Evolutionary conservation across 2,797 vertebrate genomes (phyloP).

Genomic region (Microhierax caerulescens): DNA sequence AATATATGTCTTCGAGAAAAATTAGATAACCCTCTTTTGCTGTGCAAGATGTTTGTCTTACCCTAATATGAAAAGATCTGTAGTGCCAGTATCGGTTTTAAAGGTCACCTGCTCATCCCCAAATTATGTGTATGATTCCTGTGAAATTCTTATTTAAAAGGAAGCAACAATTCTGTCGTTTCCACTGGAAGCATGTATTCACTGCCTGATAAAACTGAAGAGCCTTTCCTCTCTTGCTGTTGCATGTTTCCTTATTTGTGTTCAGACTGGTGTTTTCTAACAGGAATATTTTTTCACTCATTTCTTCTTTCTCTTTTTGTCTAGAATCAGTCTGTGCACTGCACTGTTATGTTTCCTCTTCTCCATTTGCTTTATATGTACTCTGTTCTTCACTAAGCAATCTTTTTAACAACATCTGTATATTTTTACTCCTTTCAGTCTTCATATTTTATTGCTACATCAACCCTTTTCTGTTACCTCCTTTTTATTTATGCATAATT

Average conservation of each 20-base stretch:
- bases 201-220: neutral
- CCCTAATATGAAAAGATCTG: neutral
- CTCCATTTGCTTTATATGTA: neutral
- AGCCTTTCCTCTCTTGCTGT: neutral
- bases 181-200: neutral
- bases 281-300: neutral
- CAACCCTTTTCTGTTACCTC: neutral
- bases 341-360: neutral
- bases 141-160: neutral
- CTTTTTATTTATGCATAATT: slow-evolving; percentile 23
- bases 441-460: neutral
- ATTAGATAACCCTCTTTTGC: neutral
- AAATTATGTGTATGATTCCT: neutral
- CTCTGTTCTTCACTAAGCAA: neutral
- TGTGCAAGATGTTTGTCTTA: neutral
- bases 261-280: neutral
- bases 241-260: neutral
- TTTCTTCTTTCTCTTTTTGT: neutral
- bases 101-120: neutral
- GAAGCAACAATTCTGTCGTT: neutral
- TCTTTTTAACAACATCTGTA: neutral
- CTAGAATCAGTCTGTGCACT: neutral
- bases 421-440: neutral
- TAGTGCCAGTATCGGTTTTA: neutral
- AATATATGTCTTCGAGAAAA: neutral